Evolutionary conservation across 2,113 vertebrate genomes (phyloP), one percentile per base, ranked within the genome.

Genomic region (Ammospiza caudacuta): DNA sequence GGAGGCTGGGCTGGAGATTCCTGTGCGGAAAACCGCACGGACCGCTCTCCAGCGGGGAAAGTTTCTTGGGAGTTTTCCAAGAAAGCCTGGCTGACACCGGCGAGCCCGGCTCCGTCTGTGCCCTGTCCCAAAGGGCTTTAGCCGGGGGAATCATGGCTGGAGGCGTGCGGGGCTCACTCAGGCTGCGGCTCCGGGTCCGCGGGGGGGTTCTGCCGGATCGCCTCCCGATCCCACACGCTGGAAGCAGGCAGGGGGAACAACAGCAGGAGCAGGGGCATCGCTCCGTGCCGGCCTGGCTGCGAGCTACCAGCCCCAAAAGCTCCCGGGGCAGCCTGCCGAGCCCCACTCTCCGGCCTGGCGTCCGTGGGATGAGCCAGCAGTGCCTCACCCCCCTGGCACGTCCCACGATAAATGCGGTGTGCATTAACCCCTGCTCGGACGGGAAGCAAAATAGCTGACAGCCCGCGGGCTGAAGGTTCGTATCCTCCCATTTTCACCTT

Each of bases 201-300:
- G 8, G 25, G 47, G 8, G 3, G 33, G 12, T 35, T 43, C 54
- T 73, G 73, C 49, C 64, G 15, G 12, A 2, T 24, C 61, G 10
- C 8, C 35, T 61, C 17, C 58, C 0, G 4, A 1, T 27, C 41
- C 0, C 0, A 6, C 29, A 0, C 1, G 2, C 73, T 0, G 9
- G 28, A 39, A 55, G 46, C n/a, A 9, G 80, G 35, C 25, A 6
- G 49, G 15, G 13, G 37, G 3, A 63, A 19, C 4, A 29, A 17
- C 23, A 12, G 37, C 8, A 41, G 41, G 9, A 70, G n/a, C n/a
- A 5, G 43, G 78, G 8, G 7, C 62, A 3, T 0, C 2, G 67
- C 67, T 51, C 58, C 16, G 1, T 18, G 35, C 8, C 1, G 0
- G 51, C 25, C 74, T 22, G 57, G 28, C 91, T 49, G 51, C 2